Evolutionary conservation across 2,797 vertebrate species (phyloP).

Genomic region (Holocentrus rufus): DNA sequence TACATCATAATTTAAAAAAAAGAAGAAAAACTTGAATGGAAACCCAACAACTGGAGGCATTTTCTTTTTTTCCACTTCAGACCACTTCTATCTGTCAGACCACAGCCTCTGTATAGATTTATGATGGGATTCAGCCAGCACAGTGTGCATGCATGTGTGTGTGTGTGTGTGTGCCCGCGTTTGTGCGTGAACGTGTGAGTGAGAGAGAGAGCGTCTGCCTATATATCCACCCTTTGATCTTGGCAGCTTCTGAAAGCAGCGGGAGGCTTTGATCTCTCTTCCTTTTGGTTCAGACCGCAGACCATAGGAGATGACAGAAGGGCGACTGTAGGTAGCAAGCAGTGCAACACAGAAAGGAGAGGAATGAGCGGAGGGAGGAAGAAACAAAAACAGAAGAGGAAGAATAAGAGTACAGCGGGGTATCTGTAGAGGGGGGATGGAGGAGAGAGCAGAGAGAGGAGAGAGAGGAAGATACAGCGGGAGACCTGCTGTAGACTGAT

Average conservation of each 20-base stretch:
- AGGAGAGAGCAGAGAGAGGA: not conserved
- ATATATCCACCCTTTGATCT: slow-evolving; percentile 60
- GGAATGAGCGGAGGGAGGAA: slow-evolving; percentile 10
- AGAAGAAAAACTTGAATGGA: not conserved
- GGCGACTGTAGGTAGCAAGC: slow-evolving; percentile 42
- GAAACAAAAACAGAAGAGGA: slow-evolving; percentile 15
- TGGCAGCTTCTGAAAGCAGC: slow-evolving; percentile 49
- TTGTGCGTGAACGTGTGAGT: slow-evolving; percentile 16
- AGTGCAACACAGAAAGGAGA: slow-evolving; percentile 13
- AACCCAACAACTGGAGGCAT: slow-evolving; percentile 4
- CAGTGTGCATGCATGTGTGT: slow-evolving; percentile 22
- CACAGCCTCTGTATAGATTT: slow-evolving; percentile 24
- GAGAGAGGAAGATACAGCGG: slow-evolving; percentile 30
- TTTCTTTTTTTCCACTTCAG: slow-evolving; percentile 8
- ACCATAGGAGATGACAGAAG: slow-evolving; percentile 63
- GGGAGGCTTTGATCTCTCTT: slow-evolving; percentile 58
- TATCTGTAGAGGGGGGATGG: not conserved
- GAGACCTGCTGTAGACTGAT: slow-evolving; percentile 25
- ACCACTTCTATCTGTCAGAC: slow-evolving; percentile 13
- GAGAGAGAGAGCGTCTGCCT: not conserved
- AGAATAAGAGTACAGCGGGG: slow-evolving; percentile 33
- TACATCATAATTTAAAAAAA: no score
- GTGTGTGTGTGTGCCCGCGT: slow-evolving; percentile 24
- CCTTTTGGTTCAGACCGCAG: slow-evolving; percentile 47
- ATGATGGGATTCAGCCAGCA: slow-evolving; percentile 35